Evolutionary conservation across 2,797 vertebrate genomes (phyloP).

Genomic region (Sebastiscus albofasciatus): DNA sequence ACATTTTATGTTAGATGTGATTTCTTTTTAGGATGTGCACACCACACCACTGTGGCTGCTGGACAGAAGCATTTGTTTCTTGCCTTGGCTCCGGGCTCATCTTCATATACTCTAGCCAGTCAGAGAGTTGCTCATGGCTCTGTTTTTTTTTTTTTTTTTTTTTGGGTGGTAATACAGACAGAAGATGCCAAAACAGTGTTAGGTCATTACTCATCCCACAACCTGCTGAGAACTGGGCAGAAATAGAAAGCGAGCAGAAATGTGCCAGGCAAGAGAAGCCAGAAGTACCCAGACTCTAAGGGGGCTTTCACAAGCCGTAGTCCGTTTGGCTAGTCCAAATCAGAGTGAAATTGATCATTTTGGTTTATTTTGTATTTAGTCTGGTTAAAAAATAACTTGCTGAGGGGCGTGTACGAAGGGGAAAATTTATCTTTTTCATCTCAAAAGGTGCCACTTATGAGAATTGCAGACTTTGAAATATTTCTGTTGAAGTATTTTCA

Average conservation of each 20-base stretch:
- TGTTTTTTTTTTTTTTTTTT: slow-evolving; percentile 5
- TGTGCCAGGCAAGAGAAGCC: slow-evolving; percentile 21
- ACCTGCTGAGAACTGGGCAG: slow-evolving; percentile 34
- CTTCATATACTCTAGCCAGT: slow-evolving; percentile 32
- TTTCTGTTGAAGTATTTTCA: too few relatives aligned
- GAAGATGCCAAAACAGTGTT: slow-evolving; percentile 53
- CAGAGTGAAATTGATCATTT: too few relatives aligned
- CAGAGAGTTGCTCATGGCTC: slow-evolving; percentile 35
- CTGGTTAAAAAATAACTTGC: too few relatives aligned
- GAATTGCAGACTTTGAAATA: too few relatives aligned
- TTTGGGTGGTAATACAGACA: slow-evolving; percentile 36
- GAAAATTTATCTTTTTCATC: too few relatives aligned
- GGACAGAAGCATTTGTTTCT: slow-evolving; percentile 49
- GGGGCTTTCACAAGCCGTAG: too few relatives aligned
- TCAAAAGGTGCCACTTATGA: too few relatives aligned
- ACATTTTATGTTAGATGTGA: slow-evolving; percentile 15
- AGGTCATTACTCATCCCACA: slow-evolving; percentile 61
- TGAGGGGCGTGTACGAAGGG: too few relatives aligned
- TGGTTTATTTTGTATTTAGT: too few relatives aligned
- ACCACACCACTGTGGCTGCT: slow-evolving; percentile 16
- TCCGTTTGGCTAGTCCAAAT: too few relatives aligned
- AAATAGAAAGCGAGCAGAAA: slow-evolving; percentile 4
- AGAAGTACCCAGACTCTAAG: neutral
- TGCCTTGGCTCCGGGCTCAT: slow-evolving; percentile 22
- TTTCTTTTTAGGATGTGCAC: neutral